These are phyloP conservation scores for Pagetopsis macropterus DNA, from an alignment of 2,797 vertebrate genomes.

Conservation along the genomic window DNA sequence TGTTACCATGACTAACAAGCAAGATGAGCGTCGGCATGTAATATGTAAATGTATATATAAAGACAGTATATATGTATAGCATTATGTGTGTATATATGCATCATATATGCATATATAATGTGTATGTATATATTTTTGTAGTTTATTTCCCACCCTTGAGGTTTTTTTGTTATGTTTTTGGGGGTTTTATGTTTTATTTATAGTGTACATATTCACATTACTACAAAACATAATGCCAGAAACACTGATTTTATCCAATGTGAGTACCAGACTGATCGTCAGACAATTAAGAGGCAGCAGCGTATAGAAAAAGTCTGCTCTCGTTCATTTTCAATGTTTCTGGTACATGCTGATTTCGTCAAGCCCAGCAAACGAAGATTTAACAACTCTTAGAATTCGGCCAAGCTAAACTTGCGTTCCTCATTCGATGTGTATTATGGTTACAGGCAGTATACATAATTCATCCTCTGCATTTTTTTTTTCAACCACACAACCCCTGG, in stretches of 20 bases:
- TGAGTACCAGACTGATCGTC: constrained; percentile 31
- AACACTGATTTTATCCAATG: constrained; percentile 40
- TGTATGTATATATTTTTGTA: constrained; percentile 86
- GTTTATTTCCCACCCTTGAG: constrained; percentile 70
- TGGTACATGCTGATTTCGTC: constrained; percentile 25
- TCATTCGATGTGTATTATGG: constrained; percentile 27
- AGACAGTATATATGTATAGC: constrained; percentile 85
- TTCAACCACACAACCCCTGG: constrained; percentile 10
- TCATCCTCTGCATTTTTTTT: constrained; percentile 23
- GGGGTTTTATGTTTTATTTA: constrained; percentile 72
- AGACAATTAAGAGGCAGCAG: constrained; percentile 15
- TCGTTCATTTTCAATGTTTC: constrained; percentile 3
- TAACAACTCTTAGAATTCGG: constrained; percentile 26
- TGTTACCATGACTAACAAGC: constrained; percentile 83
- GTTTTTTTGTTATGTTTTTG: constrained; percentile 63
- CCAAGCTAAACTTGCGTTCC: constrained; percentile 27
- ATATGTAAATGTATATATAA: constrained; percentile 82
- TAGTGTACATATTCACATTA: constrained; percentile 85
- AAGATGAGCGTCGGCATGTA: constrained; percentile 83
- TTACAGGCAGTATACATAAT: constrained; percentile 34
- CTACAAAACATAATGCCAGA: constrained; percentile 76
- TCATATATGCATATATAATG: constrained; percentile 85
- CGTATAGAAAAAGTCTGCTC: constrained; percentile 1
- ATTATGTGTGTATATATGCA: constrained; percentile 84
- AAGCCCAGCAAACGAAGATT: constrained; percentile 19